Percentiles rank a stretch among this genome's conserved stretches.
Conservation (phyloP, 64 coral and sea anemone genomes). For the Acropora yongei region DNA sequence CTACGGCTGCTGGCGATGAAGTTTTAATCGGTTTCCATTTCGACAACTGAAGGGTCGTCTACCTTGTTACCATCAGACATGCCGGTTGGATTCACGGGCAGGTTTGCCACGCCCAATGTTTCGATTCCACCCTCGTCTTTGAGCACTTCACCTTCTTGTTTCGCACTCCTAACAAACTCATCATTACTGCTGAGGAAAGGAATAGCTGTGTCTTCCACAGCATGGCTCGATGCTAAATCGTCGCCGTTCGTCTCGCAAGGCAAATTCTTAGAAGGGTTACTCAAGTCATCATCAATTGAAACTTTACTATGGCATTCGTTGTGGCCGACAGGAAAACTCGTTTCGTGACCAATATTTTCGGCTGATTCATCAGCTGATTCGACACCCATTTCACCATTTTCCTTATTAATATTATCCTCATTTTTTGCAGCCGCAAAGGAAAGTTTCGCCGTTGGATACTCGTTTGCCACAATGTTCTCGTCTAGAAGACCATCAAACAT, state of each 20-base stretch:
- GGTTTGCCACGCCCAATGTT: not conserved
- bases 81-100: not conserved
- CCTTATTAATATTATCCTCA: not conserved
- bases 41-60: not conserved
- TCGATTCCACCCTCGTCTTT: not conserved
- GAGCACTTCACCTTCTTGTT: not conserved
- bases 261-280: not conserved
- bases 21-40: not conserved
- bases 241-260: not conserved
- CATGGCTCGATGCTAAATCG: not conserved
- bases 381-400: conserved; percentile 14
- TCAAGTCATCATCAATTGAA: conserved; percentile 5
- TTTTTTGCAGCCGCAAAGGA: not conserved
- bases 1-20: no score
- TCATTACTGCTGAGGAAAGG: not conserved
- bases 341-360: not conserved
- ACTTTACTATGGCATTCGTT: no score
- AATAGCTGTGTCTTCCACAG: not conserved
- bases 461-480: not conserved
- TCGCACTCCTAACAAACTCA: not conserved
- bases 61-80: not conserved
- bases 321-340: not conserved
- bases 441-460: not conserved
- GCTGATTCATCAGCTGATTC: not conserved
- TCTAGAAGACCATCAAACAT: not conserved